Conservation (phyloP, 2,797 vertebrate genomes). For the Bovichtus variegatus region DNA sequence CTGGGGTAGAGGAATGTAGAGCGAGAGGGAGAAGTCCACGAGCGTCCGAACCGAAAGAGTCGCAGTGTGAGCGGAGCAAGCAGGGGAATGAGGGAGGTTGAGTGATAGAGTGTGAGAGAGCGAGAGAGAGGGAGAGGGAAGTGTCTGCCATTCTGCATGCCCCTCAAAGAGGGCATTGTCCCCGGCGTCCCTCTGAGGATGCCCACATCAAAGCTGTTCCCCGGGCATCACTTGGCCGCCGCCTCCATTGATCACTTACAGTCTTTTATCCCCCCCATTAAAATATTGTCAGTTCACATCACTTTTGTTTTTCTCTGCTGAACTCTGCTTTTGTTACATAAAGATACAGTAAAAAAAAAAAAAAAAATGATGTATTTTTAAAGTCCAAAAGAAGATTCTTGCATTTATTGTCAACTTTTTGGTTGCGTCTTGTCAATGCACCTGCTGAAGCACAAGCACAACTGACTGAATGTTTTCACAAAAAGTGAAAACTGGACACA, state of each 20-base stretch:
- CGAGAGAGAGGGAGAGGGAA: conserved; percentile 73
- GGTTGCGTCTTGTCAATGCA: neutral
- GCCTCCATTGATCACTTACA: conserved; percentile 91
- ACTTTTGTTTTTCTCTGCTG: conserved; percentile 88
- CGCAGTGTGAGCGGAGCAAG: conserved; percentile 38
- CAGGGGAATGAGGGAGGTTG: conserved; percentile 47
- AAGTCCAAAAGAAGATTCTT: neutral
- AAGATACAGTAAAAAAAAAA: conserved; percentile 71
- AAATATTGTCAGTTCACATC: conserved; percentile 90
- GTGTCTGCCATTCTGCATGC: conserved; percentile 83
- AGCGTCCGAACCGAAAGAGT: conserved; percentile 47
- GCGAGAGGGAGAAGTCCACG: conserved; percentile 46
- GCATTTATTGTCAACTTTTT: neutral
- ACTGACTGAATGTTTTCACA: neutral
- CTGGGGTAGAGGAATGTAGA: conserved; percentile 49
- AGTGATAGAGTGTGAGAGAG: conserved; percentile 62
- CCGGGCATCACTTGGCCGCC: conserved; percentile 87
- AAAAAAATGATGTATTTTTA: conserved; percentile 46
- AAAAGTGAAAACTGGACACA: neutral
- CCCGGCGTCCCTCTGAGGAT: conserved; percentile 81
- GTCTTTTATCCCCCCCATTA: conserved; percentile 87
- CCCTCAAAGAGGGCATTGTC: conserved; percentile 90
- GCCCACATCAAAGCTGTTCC: conserved; percentile 88
- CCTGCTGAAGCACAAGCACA: neutral
- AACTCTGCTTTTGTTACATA: conserved; percentile 84